Base-by-base conservation (phyloP, 1,140 invertebrate genomes). In the Drosophila yakuba region DNA sequence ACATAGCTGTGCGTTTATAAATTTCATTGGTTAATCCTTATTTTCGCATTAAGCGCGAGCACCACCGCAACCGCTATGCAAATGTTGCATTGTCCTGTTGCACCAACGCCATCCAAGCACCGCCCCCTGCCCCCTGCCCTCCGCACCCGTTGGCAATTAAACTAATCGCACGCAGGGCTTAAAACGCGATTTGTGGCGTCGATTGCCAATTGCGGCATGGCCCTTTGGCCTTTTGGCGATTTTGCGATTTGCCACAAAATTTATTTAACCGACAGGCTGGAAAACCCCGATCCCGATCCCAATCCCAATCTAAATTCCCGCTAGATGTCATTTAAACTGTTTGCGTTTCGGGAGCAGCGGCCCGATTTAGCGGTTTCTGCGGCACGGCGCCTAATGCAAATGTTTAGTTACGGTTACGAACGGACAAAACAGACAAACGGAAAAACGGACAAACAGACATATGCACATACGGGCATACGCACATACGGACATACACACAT, bases 1-100 rank as follows among this genome's bases (percentile, higher is more conserved):
- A 12, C 32, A 32, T 32, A 32, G 60, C 35, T 56, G 43, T 36
- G 83, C 86, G 84, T 84, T 91, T 91, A 91, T 91, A 91, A 91
- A 91, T 91, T 91, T 89, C 85, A 88, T 88, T 88, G 78, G 80
- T 90, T 91, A 91, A 91, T 91, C 90, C 90, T 89, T 90, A 90
- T 88, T 83, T 86, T 90, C 86, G 75, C 81, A 82, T 90, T 90
- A 90, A 86, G 81, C 78, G 84, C 52, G 17, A 43, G 41, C 38
- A 39, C 50, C 56, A 39, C 43, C 28, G 54, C 59, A 56, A 73
- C 60, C 77, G 62, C 82, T 73, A 80, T 90, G 85, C 85, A 89
- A 90, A 84, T 85, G 67, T 60, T 83, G 64, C 78, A 81, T 75
- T 85, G 62, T 84, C 75, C 81, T 79, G 81, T 79, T 81, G 81